These are phyloP conservation scores for Haliclona indistincta DNA, from an alignment of 37 sponge, comb jelly and placozoan species.

Conservation along the genomic window DNA sequence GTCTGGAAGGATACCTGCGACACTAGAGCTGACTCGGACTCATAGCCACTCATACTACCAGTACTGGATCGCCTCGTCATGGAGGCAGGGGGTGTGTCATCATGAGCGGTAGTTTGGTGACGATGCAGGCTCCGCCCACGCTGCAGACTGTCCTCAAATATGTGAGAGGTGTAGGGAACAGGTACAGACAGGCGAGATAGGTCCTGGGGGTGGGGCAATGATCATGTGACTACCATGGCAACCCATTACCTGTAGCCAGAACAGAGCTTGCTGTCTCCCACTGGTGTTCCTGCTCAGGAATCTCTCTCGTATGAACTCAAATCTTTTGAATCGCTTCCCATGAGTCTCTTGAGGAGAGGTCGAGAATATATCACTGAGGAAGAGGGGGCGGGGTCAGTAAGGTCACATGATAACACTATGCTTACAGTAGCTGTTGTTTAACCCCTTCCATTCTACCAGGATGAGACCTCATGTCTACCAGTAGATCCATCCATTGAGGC, in stretches of 20 bases:
- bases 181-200: slow-evolving; percentile 35
- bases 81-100: not conserved
- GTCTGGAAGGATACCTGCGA: slow-evolving; percentile 35
- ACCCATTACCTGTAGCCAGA: slow-evolving; percentile 48
- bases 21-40: slow-evolving; percentile 37
- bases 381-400: not conserved
- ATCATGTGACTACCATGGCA: not conserved
- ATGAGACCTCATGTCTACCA: slow-evolving; percentile 17
- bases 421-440: slow-evolving; percentile 23
- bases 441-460: slow-evolving; percentile 38
- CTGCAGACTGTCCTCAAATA: slow-evolving; percentile 36
- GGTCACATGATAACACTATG: too few species aligned
- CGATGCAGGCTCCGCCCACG: not conserved
- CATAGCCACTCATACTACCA: slow-evolving; percentile 37
- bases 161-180: slow-evolving; percentile 42
- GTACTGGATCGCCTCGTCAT: not conserved
- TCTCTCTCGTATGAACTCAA: slow-evolving; percentile 33
- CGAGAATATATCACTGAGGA: not conserved
- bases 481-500: slow-evolving; percentile 47
- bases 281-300: slow-evolving; percentile 8
- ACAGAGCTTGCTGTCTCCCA: slow-evolving; percentile 30
- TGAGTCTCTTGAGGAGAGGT: slow-evolving; percentile 14
- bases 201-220: slow-evolving; percentile 35
- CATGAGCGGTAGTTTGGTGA: not conserved
- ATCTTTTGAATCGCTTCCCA: slow-evolving; percentile 22